Base-by-base conservation (phyloP, 1,140 invertebrate species). In the Paralvinella palmiformis region DNA sequence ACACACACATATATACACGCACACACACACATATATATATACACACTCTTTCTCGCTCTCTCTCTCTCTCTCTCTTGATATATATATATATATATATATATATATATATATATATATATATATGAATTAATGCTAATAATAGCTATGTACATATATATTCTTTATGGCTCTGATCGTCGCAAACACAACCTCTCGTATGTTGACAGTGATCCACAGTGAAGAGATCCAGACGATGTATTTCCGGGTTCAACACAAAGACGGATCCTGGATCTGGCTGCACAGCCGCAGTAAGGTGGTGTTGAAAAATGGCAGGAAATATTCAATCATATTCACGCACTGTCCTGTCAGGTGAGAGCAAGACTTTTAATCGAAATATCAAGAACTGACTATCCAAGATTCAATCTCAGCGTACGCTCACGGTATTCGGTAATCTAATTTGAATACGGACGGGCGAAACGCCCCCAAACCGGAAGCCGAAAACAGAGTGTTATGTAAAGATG, bases 251-350 rank as follows among this genome's bases (percentile, higher is more conserved):
- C 58, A 58, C 10, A 72, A 69, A 36, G 41, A 67, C 20, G 69
- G 68, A 15, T 44, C 33, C 10, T 73, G 71, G 69, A 52, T 69
- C 5, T 75, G 74, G 74, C 33, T 75, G 1, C 70, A 72, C 52
- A 71, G 64, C 36, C 66, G 70, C 36, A 71, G 74, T 22, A 74
- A 74, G 50, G 70, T 74, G 27, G 68, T 74, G 60, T 65, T 65
- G 50, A 75, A 73, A 63, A 73, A 75, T 50, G 71, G 71, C 27
- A 75, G 74, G 67, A 75, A 74, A 48, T 73, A 73, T 62, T 74
- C 74, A 31, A 71, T 75, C 5, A 70, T 74, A 5, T 75, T 74
- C 60, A 71, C 74, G 22, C 74, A 75, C 56, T 74, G 70, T 62
- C 74, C 74, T 13, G 67, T 75, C 24, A 71, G 72, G 74, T 75